Base-by-base conservation (phyloP, 2,113 vertebrate genomes). In the Festucalex cinctus region DNA sequence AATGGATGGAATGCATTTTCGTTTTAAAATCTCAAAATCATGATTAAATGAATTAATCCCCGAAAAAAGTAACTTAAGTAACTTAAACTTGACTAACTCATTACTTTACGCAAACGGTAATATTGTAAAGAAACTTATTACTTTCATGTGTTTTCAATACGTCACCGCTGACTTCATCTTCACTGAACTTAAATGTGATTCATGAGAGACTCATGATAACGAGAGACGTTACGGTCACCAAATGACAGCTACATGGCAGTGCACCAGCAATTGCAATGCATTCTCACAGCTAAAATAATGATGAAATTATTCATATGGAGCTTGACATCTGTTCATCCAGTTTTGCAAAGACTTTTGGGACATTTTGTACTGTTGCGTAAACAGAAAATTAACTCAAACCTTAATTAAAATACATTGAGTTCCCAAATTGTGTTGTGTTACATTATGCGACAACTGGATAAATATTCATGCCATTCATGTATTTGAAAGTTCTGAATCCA, bases 381-480 rank as follows among this genome's bases (percentile, higher is more conserved):
- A 20, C 13, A 54, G 9, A 32, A 58, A 68, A 49, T 72, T 13
- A 26, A 51, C 26, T 63, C 41, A 32, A 32, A 37, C 17, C 53
- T 10, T 7, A 51, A 17, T 66, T 48, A 51, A 16, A n/a, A 60
- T 14, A 17, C 16, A 20, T 56, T 64, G 66, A 43, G 51, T 17
- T 37, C 19, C 17, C 36, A 26, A 49, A 65, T 63, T n/a, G 22
- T 57, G 51, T 64, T n/a, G 16, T 46, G n/a, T 26, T 41, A 41
- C 9, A 64, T 48, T 60, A 20, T 51, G 35, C 5, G 9, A 71
- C 28, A 35, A 39, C 32, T 41, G 9, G 16, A 68, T 66, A 16
- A 56, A 74, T 71, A 71, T 75, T 68, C 35, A 62, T 69, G 14
- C 6, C 8, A 32, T n/a, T n/a, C n/a, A 53, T 9, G 56, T 28